Percentiles rank a stretch among this genome's conserved stretches.
These are phyloP conservation scores for Protobothrops mucrosquamatus DNA, from an alignment of 2,113 vertebrate genomes.

Conservation along the genomic window DNA sequence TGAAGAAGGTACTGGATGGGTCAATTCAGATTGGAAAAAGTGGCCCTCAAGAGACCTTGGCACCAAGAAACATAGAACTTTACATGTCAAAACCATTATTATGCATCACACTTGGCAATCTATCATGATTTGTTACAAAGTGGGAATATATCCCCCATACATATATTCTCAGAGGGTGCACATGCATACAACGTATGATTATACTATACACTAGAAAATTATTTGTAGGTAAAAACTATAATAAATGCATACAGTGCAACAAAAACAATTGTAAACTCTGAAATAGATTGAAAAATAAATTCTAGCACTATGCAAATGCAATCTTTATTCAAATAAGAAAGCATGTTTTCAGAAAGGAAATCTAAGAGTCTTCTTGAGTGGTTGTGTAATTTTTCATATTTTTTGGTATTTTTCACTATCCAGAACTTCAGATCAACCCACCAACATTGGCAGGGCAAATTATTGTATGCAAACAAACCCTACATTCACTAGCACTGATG, in stretches of 20 bases:
- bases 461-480: not conserved
- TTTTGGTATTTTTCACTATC: not conserved
- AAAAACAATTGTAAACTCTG: not conserved
- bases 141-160: not conserved
- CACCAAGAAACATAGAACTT: not conserved
- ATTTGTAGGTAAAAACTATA: not conserved
- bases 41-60: not conserved
- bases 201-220: not conserved
- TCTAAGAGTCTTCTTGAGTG: not conserved
- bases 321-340: not conserved
- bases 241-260: not conserved
- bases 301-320: not conserved
- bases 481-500: not conserved
- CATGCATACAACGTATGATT: not conserved
- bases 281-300: not conserved
- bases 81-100: not conserved
- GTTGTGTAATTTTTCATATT: not conserved
- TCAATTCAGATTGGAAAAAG: not conserved
- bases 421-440: not conserved
- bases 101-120: not conserved
- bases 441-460: too few species aligned
- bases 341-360: not conserved
- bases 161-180: not conserved
- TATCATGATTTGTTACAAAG: not conserved
- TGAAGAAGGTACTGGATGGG: not conserved